Conservation (phyloP, 2,888 invertebrate species). For the Drosophila crucigera region DNA sequence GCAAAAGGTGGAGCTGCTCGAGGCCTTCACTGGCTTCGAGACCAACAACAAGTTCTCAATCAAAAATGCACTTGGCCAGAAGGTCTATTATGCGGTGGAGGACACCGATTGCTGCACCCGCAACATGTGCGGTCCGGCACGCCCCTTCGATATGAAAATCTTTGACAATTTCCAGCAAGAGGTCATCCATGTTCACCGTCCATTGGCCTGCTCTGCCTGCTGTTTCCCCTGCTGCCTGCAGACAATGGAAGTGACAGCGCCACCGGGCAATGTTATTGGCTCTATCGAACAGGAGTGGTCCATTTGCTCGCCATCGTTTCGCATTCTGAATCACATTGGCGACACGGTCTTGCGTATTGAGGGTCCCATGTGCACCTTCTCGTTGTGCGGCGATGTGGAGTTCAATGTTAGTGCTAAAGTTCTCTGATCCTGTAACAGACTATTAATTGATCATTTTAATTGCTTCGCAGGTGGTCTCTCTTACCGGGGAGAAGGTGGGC, state of each 20-base stretch:
- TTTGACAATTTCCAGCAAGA: slow-evolving; percentile 93
- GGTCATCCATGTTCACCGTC: slow-evolving; percentile 93
- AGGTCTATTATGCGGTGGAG: slow-evolving; percentile 92
- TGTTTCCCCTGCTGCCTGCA: slow-evolving; percentile 95
- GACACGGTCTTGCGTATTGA: slow-evolving; percentile 91
- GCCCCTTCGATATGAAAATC: slow-evolving; percentile 95
- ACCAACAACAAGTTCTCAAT: slow-evolving; percentile 95
- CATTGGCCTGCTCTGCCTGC: slow-evolving; percentile 93
- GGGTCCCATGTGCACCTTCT: slow-evolving; percentile 92
- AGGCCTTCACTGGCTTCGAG: slow-evolving; percentile 93
- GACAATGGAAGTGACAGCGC: slow-evolving; percentile 91
- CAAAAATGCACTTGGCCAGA: slow-evolving; percentile 92
- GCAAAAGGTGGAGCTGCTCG: slow-evolving; percentile 91
- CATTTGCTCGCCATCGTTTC: slow-evolving; percentile 90
- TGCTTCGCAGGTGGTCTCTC: slow-evolving; percentile 89
- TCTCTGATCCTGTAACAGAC: background rate
- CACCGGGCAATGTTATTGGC: slow-evolving; percentile 90
- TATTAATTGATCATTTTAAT: background rate
- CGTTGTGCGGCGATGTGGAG: slow-evolving; percentile 93
- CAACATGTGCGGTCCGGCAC: slow-evolving; percentile 92
- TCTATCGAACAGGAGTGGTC: slow-evolving; percentile 92
- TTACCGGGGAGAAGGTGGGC: slow-evolving; percentile 93
- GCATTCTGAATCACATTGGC: slow-evolving; percentile 90
- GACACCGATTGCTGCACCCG: slow-evolving; percentile 94
- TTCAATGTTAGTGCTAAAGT: slow-evolving; percentile 88